phyloP scores from a whole-genome alignment of 1,140 invertebrate species.

The Papilio dardanus region DNA sequence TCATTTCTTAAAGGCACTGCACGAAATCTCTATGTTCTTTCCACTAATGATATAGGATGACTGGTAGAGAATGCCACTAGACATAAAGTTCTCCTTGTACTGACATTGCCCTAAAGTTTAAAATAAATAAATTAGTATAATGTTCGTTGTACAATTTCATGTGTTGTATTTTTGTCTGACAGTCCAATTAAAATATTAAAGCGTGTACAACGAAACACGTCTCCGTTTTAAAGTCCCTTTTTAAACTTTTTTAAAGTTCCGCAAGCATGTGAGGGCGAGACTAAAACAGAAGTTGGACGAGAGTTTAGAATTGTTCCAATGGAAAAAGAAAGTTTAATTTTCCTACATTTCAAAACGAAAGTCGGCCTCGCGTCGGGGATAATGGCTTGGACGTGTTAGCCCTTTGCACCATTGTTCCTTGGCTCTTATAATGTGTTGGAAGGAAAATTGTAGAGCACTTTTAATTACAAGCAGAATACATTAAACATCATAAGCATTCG shows the following conservation, averaged over 20 bases:
- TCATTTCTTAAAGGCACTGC: too few species aligned
- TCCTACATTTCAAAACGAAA: slow-evolving; percentile 77
- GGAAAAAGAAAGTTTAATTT: slow-evolving; percentile 80
- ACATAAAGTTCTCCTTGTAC: too few species aligned
- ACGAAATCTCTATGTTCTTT: too few species aligned
- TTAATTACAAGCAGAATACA: background rate
- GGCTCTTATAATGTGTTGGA: background rate
- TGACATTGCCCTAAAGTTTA: too few species aligned
- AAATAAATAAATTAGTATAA: too few species aligned
- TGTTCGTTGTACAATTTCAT: background rate
- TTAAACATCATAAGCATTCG: too few species aligned
- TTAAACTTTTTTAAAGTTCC: slow-evolving; percentile 74
- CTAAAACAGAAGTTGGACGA: slow-evolving; percentile 76
- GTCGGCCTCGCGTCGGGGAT: slow-evolving; percentile 55
- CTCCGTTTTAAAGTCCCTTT: slow-evolving; percentile 63
- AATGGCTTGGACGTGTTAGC: slow-evolving; percentile 69
- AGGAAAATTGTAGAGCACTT: background rate
- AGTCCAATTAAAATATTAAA: slow-evolving; percentile 71
- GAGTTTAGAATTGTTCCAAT: slow-evolving; percentile 76
- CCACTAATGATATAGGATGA: too few species aligned
- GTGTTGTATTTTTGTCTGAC: slow-evolving; percentile 38
- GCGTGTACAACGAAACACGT: slow-evolving; percentile 63
- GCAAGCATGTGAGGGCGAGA: slow-evolving; percentile 73
- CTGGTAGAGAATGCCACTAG: too few species aligned
- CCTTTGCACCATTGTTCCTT: slow-evolving; percentile 35